Evolutionary conservation across 2,113 vertebrate genomes (phyloP), one percentile per base, ranked within the genome.

Genomic region (Thermophis baileyi): DNA sequence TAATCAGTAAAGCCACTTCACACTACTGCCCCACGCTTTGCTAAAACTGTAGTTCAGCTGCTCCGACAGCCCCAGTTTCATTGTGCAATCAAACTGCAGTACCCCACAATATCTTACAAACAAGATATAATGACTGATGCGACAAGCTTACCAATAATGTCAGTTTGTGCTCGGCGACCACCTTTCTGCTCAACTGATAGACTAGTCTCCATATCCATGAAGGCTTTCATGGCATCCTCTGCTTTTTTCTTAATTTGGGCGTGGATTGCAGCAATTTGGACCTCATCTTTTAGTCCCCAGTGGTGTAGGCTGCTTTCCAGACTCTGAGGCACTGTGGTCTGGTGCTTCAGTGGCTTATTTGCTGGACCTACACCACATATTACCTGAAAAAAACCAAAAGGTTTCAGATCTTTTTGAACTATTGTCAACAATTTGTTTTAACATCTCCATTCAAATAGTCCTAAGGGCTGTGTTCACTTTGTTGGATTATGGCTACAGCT

Each of bases 341-440:
- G 95, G 92, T 97, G 97, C 69, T 96, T 93, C 53, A 96, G 93
- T 86, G 97, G 97, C 89, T 92, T 93, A 91, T 97, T 96, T 25
- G 92, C 93, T 2, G 96, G 96, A 30, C 97, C 97, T 60, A 97
- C 94, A 9, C 95, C 94, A 50, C 98, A 98, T 92, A 97, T 96
- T 93, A 98, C 95, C 98, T 98, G 94, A 35, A 85, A 93, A 53
- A 91, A 92, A 85, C 85, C 85, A 87, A 81, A 51, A 4, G 3
- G 8, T 57, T 95, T 60, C 86, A 49, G 40, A 57, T 60, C 30
- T 93, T 57, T 57, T 14, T 60, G 69, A 5, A 22, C 89, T 22
- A 27, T 85, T 30, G 11, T 1, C 35, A 60, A 25, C 27, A 69
- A 20, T 27, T 18, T 10, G 20, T 25, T 46, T 50, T n/a, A 87